Evolutionary conservation across 1,140 invertebrate species (phyloP), one percentile per base, ranked within the genome.

Genomic region (Lepidurus couesii): DNA sequence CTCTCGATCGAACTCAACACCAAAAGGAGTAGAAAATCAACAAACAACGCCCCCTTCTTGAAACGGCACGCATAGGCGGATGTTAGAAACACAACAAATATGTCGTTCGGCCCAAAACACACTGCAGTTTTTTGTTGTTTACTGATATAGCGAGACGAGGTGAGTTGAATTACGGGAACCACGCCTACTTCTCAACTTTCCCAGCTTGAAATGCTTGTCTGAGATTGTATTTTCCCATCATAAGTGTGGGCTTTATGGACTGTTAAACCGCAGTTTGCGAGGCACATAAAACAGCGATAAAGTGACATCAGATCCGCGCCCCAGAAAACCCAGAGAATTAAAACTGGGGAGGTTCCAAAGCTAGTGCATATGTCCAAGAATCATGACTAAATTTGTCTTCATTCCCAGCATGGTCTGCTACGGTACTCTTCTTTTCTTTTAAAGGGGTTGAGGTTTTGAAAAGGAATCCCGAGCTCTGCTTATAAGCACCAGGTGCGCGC

Each of bases 191-290:
- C 8, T 21, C 16, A 21, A n/a, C 21, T 9, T 65, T 16, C 21
- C 53, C 13, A 65, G 53, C 53, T 13, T 21, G 9, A 21, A 34
- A 4, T 34, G 53, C 0, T 13, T 13, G 8, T 13, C 16, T 7
- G 16, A n/a, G 1, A 16, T 65, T 5, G 53, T 65, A 65, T 65
- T 65, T 16, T 65, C 53, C 53, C 53, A 65, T 65, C 53, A 65
- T 65, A 65, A 65, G 53, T 65, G 53, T 65, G 53, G 21, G 53
- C 53, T 65, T 65, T 65, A 65, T 65, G 53, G 53, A 65, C 53
- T 65, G 53, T 65, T 65, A 65, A 9, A 65, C 53, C 53, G 21
- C 53, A 65, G 53, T 65, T 65, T 65, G 16, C 6, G 16, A 65
- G 53, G 53, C 3, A 65, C 53, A 65, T 65, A 65, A 65, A 65